Conservation (phyloP, 1,140 invertebrate species). For the Papilio helenus region DNA sequence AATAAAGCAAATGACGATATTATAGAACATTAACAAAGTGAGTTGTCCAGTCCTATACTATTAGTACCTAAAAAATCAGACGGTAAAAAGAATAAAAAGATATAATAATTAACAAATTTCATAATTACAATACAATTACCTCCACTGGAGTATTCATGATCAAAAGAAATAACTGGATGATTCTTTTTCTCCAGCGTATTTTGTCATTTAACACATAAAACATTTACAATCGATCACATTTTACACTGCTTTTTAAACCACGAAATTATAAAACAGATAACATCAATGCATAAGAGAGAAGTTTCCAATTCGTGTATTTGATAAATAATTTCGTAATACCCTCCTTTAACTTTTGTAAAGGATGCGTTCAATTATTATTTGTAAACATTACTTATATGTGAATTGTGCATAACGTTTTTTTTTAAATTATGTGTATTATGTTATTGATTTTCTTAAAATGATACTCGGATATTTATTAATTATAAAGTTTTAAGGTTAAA, state of each 20-base stretch:
- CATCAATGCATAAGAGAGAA: background rate
- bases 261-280: background rate
- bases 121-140: background rate
- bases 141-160: conserved; percentile 9
- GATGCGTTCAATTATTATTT: background rate
- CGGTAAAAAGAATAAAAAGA: background rate
- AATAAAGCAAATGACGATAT: conserved; percentile 48
- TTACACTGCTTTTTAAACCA: background rate
- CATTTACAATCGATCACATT: background rate
- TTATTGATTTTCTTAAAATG: too few species aligned
- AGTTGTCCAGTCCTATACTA: conserved; percentile 50
- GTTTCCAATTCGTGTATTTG: background rate
- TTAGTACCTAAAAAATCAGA: conserved; percentile 50
- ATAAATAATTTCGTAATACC: background rate
- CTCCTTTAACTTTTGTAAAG: background rate
- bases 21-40: conserved; percentile 49
- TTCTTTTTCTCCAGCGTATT: background rate
- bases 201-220: background rate
- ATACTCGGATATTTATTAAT: background rate
- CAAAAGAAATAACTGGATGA: background rate
- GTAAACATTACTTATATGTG: background rate
- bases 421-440: background rate
- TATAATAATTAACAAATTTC: too few species aligned
- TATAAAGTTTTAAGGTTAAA: background rate
- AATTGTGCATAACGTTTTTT: background rate